A percentile compares a stretch with the other conserved stretches of the same genome.
These are phyloP conservation scores for Colletes gigas DNA, from an alignment of 1,140 invertebrate species.

Conservation along the genomic window DNA sequence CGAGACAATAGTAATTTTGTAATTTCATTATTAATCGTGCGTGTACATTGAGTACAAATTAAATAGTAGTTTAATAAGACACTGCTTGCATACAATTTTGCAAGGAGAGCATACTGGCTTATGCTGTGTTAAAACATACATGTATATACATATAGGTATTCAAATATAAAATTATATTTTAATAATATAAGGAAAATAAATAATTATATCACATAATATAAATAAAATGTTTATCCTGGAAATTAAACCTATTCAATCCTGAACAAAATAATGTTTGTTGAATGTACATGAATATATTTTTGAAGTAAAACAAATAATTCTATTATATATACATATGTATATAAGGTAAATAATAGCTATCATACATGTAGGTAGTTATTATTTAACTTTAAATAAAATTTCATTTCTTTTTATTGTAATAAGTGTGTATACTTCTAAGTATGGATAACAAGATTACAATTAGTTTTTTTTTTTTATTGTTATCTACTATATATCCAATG, in stretches of 20 bases:
- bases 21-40: conserved; percentile 14
- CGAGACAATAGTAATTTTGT: neutral
- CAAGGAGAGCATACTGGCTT: neutral
- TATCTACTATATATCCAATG: neutral
- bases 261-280: conserved; percentile 1
- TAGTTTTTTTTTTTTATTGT: neutral
- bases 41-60: neutral
- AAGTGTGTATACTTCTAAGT: neutral
- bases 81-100: conserved; percentile 7
- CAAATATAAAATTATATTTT: neutral
- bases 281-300: conserved; percentile 8
- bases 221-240: conserved; percentile 18
- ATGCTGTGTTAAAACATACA: neutral
- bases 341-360: neutral
- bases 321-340: neutral
- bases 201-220: conserved; percentile 10
- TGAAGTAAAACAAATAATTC: conserved; percentile 15
- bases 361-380: neutral
- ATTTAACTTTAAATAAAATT: conserved; percentile 6
- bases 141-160: conserved; percentile 8
- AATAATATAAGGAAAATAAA: conserved; percentile 8
- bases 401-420: neutral
- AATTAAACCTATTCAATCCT: conserved; percentile 9
- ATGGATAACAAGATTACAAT: conserved; percentile 17
- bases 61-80: conserved; percentile 5